Evolutionary conservation across 2,888 invertebrate species (phyloP).

Genomic region (Brachypterus glaber): DNA sequence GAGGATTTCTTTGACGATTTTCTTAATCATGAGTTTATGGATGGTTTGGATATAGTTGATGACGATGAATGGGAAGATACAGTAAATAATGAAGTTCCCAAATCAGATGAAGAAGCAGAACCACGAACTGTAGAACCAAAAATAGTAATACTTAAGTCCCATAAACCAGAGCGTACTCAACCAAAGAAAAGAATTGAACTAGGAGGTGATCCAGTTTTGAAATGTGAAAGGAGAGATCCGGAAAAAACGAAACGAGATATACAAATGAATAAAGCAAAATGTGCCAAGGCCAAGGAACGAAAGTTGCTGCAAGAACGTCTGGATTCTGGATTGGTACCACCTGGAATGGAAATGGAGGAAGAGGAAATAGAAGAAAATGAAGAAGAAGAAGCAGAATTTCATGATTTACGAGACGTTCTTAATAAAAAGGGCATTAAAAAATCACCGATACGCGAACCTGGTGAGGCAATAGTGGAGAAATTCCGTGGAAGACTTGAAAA

Average conservation of each 20-base stretch:
- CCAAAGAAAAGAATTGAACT: slow-evolving; percentile 11
- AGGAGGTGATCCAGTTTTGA: slow-evolving; percentile 20
- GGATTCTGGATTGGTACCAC: slow-evolving; percentile 41
- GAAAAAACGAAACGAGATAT: slow-evolving; percentile 40
- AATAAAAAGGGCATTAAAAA: no score
- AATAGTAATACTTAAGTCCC: slow-evolving; percentile 5
- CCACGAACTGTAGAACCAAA: slow-evolving; percentile 1
- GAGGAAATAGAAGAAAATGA: no score
- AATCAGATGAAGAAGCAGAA: slow-evolving; percentile 6
- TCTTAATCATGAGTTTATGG: slow-evolving; percentile 39
- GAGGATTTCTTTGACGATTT: slow-evolving; percentile 41
- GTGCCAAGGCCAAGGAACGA: slow-evolving; percentile 36
- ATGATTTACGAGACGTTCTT: no score
- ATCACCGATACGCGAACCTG: no score
- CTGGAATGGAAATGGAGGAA: slow-evolving; percentile 41
- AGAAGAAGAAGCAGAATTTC: slow-evolving; percentile 1
- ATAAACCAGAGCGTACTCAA: slow-evolving; percentile 9
- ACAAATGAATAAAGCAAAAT: slow-evolving; percentile 37
- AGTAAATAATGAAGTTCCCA: slow-evolving; percentile 6
- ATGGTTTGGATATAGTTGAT: slow-evolving; percentile 39
- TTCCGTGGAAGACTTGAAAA: no score
- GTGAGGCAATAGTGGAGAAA: no score
- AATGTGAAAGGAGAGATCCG: slow-evolving; percentile 35
- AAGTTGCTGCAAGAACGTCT: slow-evolving; percentile 38
- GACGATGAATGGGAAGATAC: slow-evolving; percentile 36